Evolutionary conservation across 2,888 invertebrate genomes (phyloP), one percentile per base, ranked within the genome.

Genomic region (Tetragonisca angustula): DNA sequence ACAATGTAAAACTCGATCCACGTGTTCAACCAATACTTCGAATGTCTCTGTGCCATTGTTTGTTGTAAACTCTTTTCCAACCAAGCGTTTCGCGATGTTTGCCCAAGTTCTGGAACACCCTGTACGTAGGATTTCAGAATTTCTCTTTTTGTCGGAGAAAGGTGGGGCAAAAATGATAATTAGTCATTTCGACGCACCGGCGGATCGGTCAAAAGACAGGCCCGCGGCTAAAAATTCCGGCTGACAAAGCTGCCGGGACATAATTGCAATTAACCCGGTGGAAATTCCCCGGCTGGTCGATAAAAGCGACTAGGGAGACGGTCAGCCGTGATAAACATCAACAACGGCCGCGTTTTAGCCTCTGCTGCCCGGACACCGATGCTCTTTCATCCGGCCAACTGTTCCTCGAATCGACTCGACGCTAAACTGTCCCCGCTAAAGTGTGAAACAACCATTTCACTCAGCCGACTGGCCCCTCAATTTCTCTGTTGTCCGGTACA

Each of bases 231-330:
- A 74, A 64, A 74, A 54, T 74, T 74, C 9, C 9, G 43, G 43
- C 43, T 43, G 36, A 32, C 52, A 65, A n/a, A 65, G 64, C 52
- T 52, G 52, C 19, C 64, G 54, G 54, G 43, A 64, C 65, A 74
- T 74, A 74, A 74, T 74, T 86, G 71, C 78, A 85, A 80, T 86
- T 85, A 83, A 78, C 59, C 56, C 50, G 21, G 24, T 52, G 68
- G 76, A 79, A 68, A 61, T 56, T 54, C 17, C 17, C 21, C 15
- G 71, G 52, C 36, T 36, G 64, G 21, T 64, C 64, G 74, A 65
- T 74, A 83, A 75, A 77, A 83, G 54, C 69, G 68, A 81, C 64
- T 27, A 17, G 71, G 65, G 76, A 61, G 75, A 80, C 69, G 70
- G 73, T 50, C 75, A 71, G 27, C 43, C 81, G 65, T 36, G 73